Conservation (phyloP, 1,140 invertebrate species). For the Pseudomyrmex flavicornis region DNA sequence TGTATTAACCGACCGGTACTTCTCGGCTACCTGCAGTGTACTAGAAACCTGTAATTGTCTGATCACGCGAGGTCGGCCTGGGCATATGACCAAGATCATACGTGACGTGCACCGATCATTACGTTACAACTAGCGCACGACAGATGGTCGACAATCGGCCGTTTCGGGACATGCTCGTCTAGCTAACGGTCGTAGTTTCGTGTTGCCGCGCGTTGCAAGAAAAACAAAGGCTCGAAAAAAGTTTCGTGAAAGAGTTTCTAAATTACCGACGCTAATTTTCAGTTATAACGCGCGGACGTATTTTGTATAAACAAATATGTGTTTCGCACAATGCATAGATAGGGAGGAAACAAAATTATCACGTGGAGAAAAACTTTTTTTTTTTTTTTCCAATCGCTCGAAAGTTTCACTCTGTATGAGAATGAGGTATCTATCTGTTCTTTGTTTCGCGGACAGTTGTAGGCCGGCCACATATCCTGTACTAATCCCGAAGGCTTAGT, state of each 20-base stretch:
- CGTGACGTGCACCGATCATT: conserved; percentile 70
- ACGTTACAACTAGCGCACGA: conserved; percentile 65
- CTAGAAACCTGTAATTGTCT: conserved; percentile 73
- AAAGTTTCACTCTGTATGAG: conserved; percentile 25
- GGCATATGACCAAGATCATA: conserved; percentile 73
- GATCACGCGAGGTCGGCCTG: conserved; percentile 73
- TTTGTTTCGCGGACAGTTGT: conserved; percentile 67
- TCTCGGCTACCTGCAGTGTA: conserved; percentile 60
- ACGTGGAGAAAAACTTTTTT: background rate
- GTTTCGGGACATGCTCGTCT: conserved; percentile 61
- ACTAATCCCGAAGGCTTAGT: conserved; percentile 76
- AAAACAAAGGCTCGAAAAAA: conserved; percentile 23
- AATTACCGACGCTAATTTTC: conserved; percentile 24
- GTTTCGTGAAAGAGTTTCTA: conserved; percentile 23
- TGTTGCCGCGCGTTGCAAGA: conserved; percentile 46
- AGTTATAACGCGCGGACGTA: conserved; percentile 6
- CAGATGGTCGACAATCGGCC: conserved; percentile 69
- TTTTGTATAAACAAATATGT: background rate
- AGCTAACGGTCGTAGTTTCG: conserved; percentile 57
- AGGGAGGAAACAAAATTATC: conserved; percentile 13
- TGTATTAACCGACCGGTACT: conserved; percentile 68
- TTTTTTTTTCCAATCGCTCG: conserved; percentile 33
- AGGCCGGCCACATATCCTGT: conserved; percentile 60
- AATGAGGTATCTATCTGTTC: conserved; percentile 39
- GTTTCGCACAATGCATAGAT: conserved; percentile 31